Conservation (phyloP, 2,888 invertebrate genomes). For the Rhorus exstirpatorius region DNA sequence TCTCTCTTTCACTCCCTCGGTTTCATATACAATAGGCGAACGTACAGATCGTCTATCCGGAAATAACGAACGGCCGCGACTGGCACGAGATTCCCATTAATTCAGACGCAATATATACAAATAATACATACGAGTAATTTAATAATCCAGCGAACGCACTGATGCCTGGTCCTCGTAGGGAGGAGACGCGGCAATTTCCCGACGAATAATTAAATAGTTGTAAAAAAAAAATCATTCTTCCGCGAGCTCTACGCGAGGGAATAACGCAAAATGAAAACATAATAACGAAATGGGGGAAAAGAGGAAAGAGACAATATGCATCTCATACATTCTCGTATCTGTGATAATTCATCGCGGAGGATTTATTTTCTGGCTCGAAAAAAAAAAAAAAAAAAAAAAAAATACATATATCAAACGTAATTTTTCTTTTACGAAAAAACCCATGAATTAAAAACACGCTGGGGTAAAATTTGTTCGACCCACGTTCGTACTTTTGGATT, state of each 20-base stretch:
- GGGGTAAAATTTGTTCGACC: background rate
- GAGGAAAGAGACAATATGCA: background rate
- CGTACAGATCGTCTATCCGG: slow-evolving; percentile 48
- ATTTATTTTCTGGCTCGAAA: background rate
- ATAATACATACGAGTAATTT: slow-evolving; percentile 39
- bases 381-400: background rate
- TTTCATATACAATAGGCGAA: background rate
- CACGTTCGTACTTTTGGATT: background rate
- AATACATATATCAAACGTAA: background rate
- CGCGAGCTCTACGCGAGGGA: background rate
- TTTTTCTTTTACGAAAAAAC: background rate
- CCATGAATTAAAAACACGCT: background rate
- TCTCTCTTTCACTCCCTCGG: background rate
- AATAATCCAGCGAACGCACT: slow-evolving; percentile 28
- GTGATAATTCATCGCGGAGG: background rate
- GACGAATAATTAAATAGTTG: slow-evolving; percentile 44
- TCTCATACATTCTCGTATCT: background rate
- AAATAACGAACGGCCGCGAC: slow-evolving; percentile 50
- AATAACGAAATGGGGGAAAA: too few species aligned
- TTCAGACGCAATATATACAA: background rate
- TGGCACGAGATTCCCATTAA: slow-evolving; percentile 31
- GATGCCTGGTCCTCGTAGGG: background rate
- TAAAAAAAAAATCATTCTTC: background rate
- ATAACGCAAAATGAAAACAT: slow-evolving; percentile 27
- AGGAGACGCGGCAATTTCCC: slow-evolving; percentile 9